Conservation (phyloP, 2,113 vertebrate genomes). For the Anhinga anhinga region DNA sequence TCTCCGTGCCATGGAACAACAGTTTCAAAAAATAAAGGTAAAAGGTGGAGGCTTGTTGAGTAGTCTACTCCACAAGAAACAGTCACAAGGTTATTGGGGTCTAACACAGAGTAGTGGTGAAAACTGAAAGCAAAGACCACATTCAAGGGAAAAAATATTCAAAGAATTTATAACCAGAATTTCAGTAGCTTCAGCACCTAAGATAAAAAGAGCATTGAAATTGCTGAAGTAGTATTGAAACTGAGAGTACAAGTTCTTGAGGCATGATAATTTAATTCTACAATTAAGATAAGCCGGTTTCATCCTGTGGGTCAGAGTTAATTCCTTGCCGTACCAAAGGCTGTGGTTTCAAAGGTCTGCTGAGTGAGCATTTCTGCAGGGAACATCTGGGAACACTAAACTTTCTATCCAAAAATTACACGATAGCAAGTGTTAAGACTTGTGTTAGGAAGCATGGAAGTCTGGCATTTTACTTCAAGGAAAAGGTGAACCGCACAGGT, state of each 20-base stretch:
- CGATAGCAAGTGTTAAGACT: not conserved
- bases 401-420: not conserved
- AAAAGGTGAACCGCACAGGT: not conserved
- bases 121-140: not conserved
- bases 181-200: not conserved
- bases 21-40: slow-evolving; percentile 92
- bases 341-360: not conserved
- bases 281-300: not conserved
- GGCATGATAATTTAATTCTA: not conserved
- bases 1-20: slow-evolving; percentile 89
- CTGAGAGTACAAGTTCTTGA: not conserved
- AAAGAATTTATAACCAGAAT: not conserved
- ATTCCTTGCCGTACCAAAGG: not conserved
- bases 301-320: not conserved
- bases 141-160: not conserved
- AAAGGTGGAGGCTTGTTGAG: not conserved
- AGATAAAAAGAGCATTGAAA: not conserved
- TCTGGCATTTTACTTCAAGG: not conserved
- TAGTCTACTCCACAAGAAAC: not conserved
- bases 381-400: not conserved
- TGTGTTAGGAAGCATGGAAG: not conserved
- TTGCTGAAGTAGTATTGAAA: not conserved
- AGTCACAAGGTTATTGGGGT: not conserved
- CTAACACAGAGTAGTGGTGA: not conserved
- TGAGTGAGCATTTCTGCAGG: not conserved